A percentile compares a stretch with the other conserved stretches of the same genome.
phyloP scores from a whole-genome alignment of 2,797 vertebrate genomes.

The Lerista edwardsae region DNA sequence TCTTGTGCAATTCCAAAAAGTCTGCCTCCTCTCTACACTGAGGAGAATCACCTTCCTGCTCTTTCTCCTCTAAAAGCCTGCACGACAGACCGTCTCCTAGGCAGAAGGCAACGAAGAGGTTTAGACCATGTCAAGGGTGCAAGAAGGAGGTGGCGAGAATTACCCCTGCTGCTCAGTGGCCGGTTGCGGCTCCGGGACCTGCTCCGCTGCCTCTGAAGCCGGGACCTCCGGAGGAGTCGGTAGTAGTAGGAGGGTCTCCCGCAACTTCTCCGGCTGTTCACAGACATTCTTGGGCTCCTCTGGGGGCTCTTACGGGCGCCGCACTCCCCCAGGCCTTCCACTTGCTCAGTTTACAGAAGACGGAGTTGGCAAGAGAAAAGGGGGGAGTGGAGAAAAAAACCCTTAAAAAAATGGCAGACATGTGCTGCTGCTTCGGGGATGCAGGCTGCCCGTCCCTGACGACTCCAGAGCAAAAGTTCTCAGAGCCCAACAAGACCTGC shows the following conservation, averaged over 20 bases:
- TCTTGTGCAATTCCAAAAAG: too few relatives aligned
- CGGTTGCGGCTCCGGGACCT: slow-evolving; percentile 93
- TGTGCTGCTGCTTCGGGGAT: slow-evolving; percentile 22
- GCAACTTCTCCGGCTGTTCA: slow-evolving; percentile 90
- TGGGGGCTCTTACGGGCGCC: neutral
- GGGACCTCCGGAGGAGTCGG: slow-evolving; percentile 92
- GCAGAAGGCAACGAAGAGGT: too few relatives aligned
- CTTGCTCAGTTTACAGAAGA: neutral
- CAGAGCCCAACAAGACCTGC: slow-evolving; percentile 60
- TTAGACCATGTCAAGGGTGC: too few relatives aligned
- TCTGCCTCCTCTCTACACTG: neutral
- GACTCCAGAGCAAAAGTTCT: slow-evolving; percentile 58
- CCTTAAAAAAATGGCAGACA: slow-evolving; percentile 22
- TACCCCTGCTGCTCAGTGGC: slow-evolving; percentile 88
- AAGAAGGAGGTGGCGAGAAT: slow-evolving; percentile 29
- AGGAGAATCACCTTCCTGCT: too few relatives aligned
- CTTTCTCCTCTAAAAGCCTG: too few relatives aligned
- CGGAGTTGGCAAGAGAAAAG: neutral
- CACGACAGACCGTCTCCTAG: too few relatives aligned
- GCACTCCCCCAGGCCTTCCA: neutral
- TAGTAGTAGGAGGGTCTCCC: slow-evolving; percentile 97
- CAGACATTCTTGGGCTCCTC: slow-evolving; percentile 82
- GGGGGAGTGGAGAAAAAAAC: neutral
- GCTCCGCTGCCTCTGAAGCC: slow-evolving; percentile 95
- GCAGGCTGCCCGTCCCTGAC: neutral